A percentile compares a stretch with the other conserved stretches of the same genome.
Conservation (phyloP, 2,797 vertebrate genomes). For the Sebastes trivittatus region DNA sequence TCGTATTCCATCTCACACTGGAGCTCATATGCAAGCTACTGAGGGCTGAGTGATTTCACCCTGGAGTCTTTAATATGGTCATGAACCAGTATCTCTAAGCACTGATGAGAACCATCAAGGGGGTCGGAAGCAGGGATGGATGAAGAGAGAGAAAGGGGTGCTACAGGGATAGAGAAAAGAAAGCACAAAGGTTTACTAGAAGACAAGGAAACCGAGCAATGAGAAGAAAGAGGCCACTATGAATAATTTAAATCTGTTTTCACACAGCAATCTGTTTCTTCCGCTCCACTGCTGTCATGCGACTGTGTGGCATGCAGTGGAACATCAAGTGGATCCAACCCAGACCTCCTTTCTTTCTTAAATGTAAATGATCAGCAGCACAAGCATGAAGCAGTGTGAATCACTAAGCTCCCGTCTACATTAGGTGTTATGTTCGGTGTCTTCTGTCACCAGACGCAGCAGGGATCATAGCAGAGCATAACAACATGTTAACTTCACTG, state of each 20-base stretch:
- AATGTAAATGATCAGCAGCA: background rate
- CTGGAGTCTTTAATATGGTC: slow-evolving; percentile 14
- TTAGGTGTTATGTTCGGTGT: background rate
- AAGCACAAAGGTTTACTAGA: background rate
- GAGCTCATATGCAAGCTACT: slow-evolving; percentile 22
- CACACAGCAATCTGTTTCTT: slow-evolving; percentile 28
- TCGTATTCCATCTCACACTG: slow-evolving; percentile 12
- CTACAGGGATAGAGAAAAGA: background rate
- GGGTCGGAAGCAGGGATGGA: background rate
- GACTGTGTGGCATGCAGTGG: slow-evolving; percentile 3
- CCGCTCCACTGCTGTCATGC: slow-evolving; percentile 3
- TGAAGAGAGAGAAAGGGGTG: background rate
- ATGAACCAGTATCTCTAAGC: slow-evolving; percentile 6
- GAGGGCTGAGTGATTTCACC: slow-evolving; percentile 25
- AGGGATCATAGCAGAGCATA: background rate
- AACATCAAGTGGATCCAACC: background rate
- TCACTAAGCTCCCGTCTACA: background rate
- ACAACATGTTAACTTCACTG: background rate
- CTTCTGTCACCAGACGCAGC: background rate
- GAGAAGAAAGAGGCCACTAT: slow-evolving; percentile 6
- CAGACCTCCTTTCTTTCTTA: background rate
- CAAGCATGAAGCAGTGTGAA: background rate
- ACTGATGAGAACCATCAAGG: slow-evolving; percentile 23
- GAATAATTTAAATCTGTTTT: slow-evolving; percentile 43
- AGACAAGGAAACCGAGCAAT: background rate